phyloP scores from a whole-genome alignment of 2,888 invertebrate species.

The Erynnis tages region DNA sequence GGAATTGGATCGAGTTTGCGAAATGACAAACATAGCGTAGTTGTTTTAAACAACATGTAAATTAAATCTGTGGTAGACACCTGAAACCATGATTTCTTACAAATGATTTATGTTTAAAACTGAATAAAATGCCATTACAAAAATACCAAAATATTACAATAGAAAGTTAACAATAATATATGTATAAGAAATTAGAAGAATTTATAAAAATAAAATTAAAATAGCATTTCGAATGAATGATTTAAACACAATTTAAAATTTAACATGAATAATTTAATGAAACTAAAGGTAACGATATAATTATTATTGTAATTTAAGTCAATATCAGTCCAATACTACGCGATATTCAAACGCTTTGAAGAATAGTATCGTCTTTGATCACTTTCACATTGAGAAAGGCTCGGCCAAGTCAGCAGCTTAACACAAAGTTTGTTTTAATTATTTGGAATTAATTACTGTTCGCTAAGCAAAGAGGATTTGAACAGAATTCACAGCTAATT shows the following conservation, averaged over 20 bases:
- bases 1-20: constrained; percentile 16
- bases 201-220: too few species aligned
- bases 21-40: neutral
- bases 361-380: constrained; percentile 6
- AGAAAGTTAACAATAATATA: too few species aligned
- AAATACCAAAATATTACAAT: too few species aligned
- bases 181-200: too few species aligned
- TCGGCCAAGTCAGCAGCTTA: constrained; percentile 31
- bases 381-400: constrained; percentile 4
- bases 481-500: constrained; percentile 19
- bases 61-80: neutral
- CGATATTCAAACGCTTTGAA: neutral
- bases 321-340: neutral
- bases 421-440: constrained; percentile 38
- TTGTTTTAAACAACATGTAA: neutral
- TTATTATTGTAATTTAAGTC: neutral
- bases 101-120: too few species aligned
- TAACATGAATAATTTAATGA: too few species aligned
- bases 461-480: constrained; percentile 16
- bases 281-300: too few species aligned
- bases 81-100: too few species aligned
- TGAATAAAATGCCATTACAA: too few species aligned
- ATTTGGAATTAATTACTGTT: constrained; percentile 39
- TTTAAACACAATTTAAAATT: too few species aligned
- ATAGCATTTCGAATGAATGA: too few species aligned